These are phyloP conservation scores for Hyperopisus bebe DNA, from an alignment of 2,113 vertebrate genomes.

Conservation along the genomic window DNA sequence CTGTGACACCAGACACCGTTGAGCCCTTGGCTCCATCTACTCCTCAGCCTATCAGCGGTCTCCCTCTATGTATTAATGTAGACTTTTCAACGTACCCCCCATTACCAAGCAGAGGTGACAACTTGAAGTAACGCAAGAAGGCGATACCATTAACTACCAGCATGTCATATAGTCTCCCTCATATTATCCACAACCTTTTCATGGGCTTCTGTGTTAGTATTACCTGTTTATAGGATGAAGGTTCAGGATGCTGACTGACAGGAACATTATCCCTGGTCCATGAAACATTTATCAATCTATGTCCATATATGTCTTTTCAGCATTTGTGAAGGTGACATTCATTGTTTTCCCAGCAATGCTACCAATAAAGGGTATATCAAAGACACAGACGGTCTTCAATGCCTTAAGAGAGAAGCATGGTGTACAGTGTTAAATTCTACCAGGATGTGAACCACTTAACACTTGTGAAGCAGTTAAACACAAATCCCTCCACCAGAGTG, in stretches of 20 bases:
- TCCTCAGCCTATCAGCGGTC: not conserved
- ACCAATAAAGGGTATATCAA: not conserved
- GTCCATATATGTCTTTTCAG: not conserved
- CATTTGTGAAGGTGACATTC: not conserved
- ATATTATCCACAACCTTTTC: not conserved
- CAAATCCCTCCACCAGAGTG: not conserved
- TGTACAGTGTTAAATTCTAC: not conserved
- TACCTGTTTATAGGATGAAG: not conserved
- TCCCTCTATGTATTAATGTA: not conserved
- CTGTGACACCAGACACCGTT: too few species aligned
- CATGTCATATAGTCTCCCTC: not conserved
- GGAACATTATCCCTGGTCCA: not conserved
- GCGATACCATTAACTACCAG: not conserved
- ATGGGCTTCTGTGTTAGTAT: not conserved
- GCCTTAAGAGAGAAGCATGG: not conserved
- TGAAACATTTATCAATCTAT: not conserved
- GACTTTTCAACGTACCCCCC: not conserved
- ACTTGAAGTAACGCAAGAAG: not conserved
- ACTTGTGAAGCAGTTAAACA: not conserved
- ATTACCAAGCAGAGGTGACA: conserved; percentile 10
- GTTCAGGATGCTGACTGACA: not conserved
- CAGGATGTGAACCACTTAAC: not conserved
- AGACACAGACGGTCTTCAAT: not conserved
- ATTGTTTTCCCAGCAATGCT: not conserved
- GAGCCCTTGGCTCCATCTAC: not conserved